These are phyloP conservation scores for Hepsetus odoe DNA, from an alignment of 2,113 vertebrate species.

Conservation along the genomic window DNA sequence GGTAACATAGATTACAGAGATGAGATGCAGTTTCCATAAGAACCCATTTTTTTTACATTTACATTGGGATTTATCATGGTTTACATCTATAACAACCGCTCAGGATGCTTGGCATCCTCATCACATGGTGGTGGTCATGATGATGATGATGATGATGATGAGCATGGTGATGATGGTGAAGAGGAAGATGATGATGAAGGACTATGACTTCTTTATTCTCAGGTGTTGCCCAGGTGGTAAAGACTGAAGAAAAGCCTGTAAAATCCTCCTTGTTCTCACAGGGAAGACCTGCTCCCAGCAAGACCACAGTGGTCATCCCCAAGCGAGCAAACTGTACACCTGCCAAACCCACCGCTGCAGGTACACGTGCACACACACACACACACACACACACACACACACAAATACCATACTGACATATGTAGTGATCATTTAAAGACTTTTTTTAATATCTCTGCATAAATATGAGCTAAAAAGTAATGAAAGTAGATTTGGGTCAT, in stretches of 20 bases:
- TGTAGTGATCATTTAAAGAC: too few species aligned
- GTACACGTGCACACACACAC: conserved; percentile 39
- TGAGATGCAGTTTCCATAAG: background rate
- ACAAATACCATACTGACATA: too few species aligned
- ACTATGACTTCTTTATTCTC: background rate
- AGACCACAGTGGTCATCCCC: conserved; percentile 25
- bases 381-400: conserved; percentile 10
- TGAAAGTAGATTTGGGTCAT: too few species aligned
- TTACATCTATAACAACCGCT: background rate
- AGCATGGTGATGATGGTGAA: background rate
- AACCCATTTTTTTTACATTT: background rate
- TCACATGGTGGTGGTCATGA: background rate
- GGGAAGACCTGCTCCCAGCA: conserved; percentile 17
- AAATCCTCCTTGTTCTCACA: conserved; percentile 16
- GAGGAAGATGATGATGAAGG: background rate
- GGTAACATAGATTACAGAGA: background rate
- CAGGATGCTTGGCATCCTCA: background rate
- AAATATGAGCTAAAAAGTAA: too few species aligned
- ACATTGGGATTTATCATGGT: background rate
- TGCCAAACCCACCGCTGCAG: conserved; percentile 29
- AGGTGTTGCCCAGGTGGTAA: conserved; percentile 34
- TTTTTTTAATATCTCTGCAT: too few species aligned
- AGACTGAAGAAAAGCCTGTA: conserved; percentile 32
- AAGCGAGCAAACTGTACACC: conserved; percentile 33
- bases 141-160: background rate